Evolutionary conservation across 2,888 invertebrate genomes (phyloP), one percentile per base, ranked within the genome.

Genomic region (Polyommatus iphigenia): DNA sequence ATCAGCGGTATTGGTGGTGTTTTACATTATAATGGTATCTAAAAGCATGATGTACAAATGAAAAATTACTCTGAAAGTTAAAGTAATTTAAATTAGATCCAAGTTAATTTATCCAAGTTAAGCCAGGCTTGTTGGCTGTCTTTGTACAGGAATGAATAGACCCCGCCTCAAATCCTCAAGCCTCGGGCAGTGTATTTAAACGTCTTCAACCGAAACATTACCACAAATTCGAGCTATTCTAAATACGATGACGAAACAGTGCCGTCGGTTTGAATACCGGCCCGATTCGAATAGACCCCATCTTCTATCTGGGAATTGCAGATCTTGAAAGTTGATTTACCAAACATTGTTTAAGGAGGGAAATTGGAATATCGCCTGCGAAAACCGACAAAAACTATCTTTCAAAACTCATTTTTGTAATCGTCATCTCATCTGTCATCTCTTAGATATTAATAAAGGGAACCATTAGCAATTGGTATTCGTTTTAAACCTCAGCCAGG

Each of bases 201-300:
- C 62, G 29, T 67, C 67, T 32, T 67, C 29, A 67, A 32, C 67
- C 20, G 29, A 67, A 67, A 67, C 18, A 67, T 67, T 67, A 29
- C 67, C 67, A 29, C 67, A 32, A 67, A 67, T 67, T 67, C 29
- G 67, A 18, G 24, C 62, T 62, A 62, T 62, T 62, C 62, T 24
- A 24, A 62, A 62, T 24, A 24, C 62, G 24, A 62, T 62, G 62
- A 62, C 62, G 67, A 67, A 32, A 67, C 67, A 32, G 29, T 67
- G 29, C 29, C 15, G 62, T 67, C 15, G 15, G 62, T 29, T 3
- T 29, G 29, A 67, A 67, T 67, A 29, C 29, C 10, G 4, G 15
- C 62, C 62, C 24, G 4, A 29, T 67, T 67, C 24, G 29, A 67
- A 67, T 67, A 67, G 20, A 20, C 62, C 59, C 62, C 24, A 62